phyloP scores from a whole-genome alignment of 2,113 vertebrate genomes.

The Sylvilagus bachmani region DNA sequence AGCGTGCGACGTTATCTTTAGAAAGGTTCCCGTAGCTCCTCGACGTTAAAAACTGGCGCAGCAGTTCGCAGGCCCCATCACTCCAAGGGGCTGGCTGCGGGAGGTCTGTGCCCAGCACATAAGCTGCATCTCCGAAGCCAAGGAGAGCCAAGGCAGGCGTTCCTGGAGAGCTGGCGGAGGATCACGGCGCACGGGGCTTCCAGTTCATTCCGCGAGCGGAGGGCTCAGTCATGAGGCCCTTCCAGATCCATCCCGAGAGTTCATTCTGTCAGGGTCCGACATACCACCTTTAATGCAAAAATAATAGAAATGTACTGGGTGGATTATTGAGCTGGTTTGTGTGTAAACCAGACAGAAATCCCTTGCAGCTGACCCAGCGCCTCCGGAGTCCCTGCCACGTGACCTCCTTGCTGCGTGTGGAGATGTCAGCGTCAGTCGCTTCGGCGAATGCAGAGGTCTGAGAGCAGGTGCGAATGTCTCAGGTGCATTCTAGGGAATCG shows the following conservation, averaged over 20 bases:
- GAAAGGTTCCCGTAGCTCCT: neutral
- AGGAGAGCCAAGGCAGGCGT: neutral
- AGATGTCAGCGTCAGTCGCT: neutral
- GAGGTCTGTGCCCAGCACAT: neutral
- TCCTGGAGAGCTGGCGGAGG: neutral
- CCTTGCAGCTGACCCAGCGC: conserved; percentile 57
- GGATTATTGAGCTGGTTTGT: conserved; percentile 31
- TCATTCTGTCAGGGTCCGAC: neutral
- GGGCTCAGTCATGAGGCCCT: neutral
- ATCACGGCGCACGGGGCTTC: neutral
- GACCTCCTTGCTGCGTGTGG: conserved; percentile 72
- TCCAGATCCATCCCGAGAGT: neutral
- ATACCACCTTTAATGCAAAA: conserved; percentile 17
- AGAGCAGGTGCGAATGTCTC: conserved; percentile 54
- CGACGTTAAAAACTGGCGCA: neutral
- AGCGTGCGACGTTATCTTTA: neutral
- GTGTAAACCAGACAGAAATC: conserved; percentile 74
- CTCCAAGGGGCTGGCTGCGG: neutral
- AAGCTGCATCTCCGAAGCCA: neutral
- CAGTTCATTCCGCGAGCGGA: neutral
- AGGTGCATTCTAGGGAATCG: too few relatives aligned
- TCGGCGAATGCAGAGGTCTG: conserved; percentile 33
- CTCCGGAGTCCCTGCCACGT: conserved; percentile 65
- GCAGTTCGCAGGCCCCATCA: neutral
- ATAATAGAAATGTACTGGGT: conserved; percentile 64